phyloP scores from a whole-genome alignment of 2,113 vertebrate genomes.

The Motacilla tschutschensis region DNA sequence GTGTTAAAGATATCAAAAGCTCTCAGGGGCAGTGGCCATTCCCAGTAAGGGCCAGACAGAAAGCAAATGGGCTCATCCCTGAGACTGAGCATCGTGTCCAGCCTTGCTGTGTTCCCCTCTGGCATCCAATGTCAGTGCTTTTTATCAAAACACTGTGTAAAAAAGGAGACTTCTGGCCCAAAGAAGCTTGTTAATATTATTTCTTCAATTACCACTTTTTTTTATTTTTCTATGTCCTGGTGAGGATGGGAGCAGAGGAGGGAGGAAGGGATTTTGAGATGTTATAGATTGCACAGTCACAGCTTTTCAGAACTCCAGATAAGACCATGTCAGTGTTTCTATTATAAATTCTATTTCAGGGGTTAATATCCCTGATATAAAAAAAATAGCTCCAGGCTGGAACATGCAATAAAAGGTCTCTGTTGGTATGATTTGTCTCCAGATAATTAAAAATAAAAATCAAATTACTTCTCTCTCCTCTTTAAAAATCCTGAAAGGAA shows the following conservation, averaged over 20 bases:
- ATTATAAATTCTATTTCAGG: conserved; percentile 16
- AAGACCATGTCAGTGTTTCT: conserved; percentile 7
- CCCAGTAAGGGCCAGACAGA: not conserved
- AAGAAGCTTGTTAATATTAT: not conserved
- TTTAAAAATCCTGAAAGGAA: conserved; percentile 36
- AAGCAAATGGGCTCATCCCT: rapidly evolving
- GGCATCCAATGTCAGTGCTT: rapidly evolving
- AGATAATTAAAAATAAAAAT: conserved; percentile 64
- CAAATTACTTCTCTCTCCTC: conserved; percentile 24
- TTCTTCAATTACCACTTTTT: not conserved
- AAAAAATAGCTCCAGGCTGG: conserved; percentile 19
- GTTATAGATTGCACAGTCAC: not conserved
- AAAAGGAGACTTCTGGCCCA: not conserved
- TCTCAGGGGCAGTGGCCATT: not conserved
- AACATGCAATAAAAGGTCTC: conserved; percentile 25
- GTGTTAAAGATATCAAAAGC: not conserved
- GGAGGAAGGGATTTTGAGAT: conserved; percentile 5
- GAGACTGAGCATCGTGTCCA: rapidly evolving
- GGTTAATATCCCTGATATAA: not conserved
- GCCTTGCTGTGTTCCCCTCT: not conserved
- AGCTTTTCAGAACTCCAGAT: conserved; percentile 21
- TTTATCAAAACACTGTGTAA: not conserved
- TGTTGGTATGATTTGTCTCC: conserved; percentile 38
- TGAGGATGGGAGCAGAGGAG: not conserved
- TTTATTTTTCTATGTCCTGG: not conserved